Evolutionary conservation across 2,888 invertebrate genomes (phyloP).

Genomic region (Sclerodermus sp.): DNA sequence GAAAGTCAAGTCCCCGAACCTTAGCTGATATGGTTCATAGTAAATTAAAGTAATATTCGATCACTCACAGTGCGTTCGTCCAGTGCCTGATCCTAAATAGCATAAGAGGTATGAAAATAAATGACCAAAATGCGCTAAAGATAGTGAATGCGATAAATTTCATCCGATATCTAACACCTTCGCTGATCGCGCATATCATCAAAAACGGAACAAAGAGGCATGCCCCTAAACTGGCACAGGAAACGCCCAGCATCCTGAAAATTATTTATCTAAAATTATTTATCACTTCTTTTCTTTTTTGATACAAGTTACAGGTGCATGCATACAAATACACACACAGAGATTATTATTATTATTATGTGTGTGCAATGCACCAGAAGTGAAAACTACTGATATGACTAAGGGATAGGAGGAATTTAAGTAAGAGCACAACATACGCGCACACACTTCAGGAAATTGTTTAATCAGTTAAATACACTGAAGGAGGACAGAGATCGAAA

Average conservation of each 20-base stretch:
- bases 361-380: too few species aligned
- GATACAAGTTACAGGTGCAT: neutral
- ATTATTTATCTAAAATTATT: neutral
- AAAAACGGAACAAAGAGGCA: slow-evolving; percentile 31
- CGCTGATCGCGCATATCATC: slow-evolving; percentile 59
- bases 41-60: neutral
- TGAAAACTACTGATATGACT: too few species aligned
- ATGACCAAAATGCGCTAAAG: slow-evolving; percentile 64
- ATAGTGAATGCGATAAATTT: slow-evolving; percentile 71
- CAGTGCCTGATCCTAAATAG: slow-evolving; percentile 72
- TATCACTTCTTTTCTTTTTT: neutral
- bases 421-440: too few species aligned
- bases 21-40: neutral
- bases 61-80: slow-evolving; percentile 78
- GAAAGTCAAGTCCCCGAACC: neutral
- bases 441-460: too few species aligned
- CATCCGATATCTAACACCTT: slow-evolving; percentile 70
- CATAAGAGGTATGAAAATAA: slow-evolving; percentile 75
- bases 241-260: slow-evolving; percentile 42
- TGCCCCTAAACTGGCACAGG: slow-evolving; percentile 39
- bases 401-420: too few species aligned
- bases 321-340: too few species aligned
- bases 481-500: too few species aligned
- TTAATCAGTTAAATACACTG: too few species aligned
- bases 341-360: too few species aligned